A percentile compares a stretch with the other conserved stretches of the same genome.
Conservation (phyloP, 2,888 invertebrate species). For the Drosophila atroscutellata region DNA sequence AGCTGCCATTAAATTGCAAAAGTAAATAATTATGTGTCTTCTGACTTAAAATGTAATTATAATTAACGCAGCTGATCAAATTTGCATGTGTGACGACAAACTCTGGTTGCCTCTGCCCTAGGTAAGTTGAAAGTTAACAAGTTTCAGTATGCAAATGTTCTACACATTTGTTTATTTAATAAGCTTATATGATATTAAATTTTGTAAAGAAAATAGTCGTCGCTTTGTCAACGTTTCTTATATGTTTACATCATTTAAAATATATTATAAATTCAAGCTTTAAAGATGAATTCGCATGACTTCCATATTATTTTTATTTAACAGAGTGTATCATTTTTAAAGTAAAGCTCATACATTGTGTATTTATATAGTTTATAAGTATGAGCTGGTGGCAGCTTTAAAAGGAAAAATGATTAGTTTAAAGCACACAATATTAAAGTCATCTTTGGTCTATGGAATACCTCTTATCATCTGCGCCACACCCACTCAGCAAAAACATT, state of each 20-base stretch:
- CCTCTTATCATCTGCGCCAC: slow-evolving; percentile 24
- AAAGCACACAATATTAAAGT: slow-evolving; percentile 1
- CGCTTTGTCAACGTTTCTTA: not conserved
- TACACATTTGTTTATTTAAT: not conserved
- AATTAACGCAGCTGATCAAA: slow-evolving; percentile 16
- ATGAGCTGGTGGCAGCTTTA: not conserved
- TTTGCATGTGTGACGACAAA: slow-evolving; percentile 2
- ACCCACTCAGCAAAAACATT: slow-evolving; percentile 12
- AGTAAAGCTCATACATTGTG: not conserved
- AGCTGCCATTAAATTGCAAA: not conserved
- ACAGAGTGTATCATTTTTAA: not conserved
- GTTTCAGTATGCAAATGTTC: not conserved
- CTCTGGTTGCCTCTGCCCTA: not conserved
- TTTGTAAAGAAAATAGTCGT: not conserved
- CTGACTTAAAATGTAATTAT: not conserved
- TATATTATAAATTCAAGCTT: not conserved
- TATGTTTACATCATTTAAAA: fast-evolving
- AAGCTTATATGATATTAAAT: not conserved
- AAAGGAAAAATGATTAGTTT: not conserved
- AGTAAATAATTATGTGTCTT: slow-evolving; percentile 13
- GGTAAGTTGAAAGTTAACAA: not conserved
- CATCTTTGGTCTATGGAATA: slow-evolving; percentile 13
- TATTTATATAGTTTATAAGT: not conserved
- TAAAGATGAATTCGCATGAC: not conserved
- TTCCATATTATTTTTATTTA: not conserved